Evolutionary conservation across 2,888 invertebrate genomes (phyloP), one percentile per base, ranked within the genome.

Genomic region (Iphiclides podalirius): DNA sequence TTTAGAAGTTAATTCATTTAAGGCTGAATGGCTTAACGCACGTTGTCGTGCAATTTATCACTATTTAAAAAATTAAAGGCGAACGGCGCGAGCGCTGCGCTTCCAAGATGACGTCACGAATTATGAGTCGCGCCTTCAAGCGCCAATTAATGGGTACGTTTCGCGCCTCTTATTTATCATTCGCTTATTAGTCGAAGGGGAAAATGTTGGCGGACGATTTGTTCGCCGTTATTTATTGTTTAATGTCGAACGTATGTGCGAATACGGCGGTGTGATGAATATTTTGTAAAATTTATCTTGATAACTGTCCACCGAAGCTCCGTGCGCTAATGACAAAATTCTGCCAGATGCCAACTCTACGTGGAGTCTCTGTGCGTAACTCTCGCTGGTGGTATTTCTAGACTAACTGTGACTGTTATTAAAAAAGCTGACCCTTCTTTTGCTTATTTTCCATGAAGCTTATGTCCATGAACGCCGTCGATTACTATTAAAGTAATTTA

Each of bases 71-170:
- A 64, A 53, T 52, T 52, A 34, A 55, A 51, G 60, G 62, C 52
- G 59, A 67, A 70, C 66, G 59, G 55, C 58, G 63, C 63, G 59
- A 54, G 38, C 63, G 54, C 64, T 58, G 60, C 66, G 70, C 74
- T 73, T 73, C 70, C 73, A 70, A 75, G 65, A 75, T 75, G 80
- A 79, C 79, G 79, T 77, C 57, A 70, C 64, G 64, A 82, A 70
- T 84, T 79, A 80, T 71, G 72, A 66, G 60, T 59, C 59, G 71
- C 75, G 72, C 70, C 63, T 61, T 67, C 67, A 62, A 58, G 55
- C 53, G 50, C 59, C 67, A 73, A 81, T 77, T 82, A 86, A 86
- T 79, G 81, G 77, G 79, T 77, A 75, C 71, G 77, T 82, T 84
- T 81, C 71, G 75, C 77, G 68, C 65, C 70, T 75, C 75, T 82